These are phyloP conservation scores for Macrobrachium rosenbergii DNA, from an alignment of 1,140 invertebrate species.

Conservation along the genomic window DNA sequence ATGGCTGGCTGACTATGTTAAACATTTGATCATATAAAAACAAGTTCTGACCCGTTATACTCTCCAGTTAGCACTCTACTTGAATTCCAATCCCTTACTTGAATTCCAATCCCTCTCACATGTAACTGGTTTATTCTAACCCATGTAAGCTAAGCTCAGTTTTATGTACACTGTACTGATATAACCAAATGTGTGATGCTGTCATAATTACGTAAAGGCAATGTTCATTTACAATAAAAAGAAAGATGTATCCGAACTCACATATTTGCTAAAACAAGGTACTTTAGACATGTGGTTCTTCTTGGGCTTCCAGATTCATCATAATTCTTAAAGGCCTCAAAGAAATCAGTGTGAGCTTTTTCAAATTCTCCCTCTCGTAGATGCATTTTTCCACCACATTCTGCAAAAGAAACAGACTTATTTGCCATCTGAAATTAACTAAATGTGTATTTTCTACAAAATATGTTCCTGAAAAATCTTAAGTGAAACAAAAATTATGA, in stretches of 20 bases:
- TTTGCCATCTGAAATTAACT: no score
- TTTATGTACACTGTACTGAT: no score
- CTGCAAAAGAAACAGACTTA: slow-evolving; percentile 72
- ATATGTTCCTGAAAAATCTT: no score
- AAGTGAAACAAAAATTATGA: no score
- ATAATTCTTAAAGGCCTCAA: slow-evolving; percentile 99
- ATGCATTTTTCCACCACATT: slow-evolving; percentile 99
- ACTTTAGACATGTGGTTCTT: slow-evolving; percentile 97
- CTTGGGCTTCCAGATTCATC: slow-evolving; percentile 99
- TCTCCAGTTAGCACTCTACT: no score
- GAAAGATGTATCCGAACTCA: slow-evolving; percentile 69
- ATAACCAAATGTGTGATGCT: background rate
- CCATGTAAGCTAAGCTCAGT: no score
- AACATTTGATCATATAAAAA: no score
- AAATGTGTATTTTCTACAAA: no score
- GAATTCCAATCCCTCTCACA: background rate
- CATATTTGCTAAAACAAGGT: slow-evolving; percentile 99
- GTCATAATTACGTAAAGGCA: background rate
- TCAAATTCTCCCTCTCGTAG: slow-evolving; percentile 98
- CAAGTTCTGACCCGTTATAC: no score
- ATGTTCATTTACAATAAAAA: background rate
- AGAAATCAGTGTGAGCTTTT: slow-evolving; percentile 99
- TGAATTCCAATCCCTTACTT: no score
- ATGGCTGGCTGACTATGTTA: no score
- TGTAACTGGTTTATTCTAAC: slow-evolving; percentile 7